Evolutionary conservation across 1,140 invertebrate genomes (phyloP), one percentile per base, ranked within the genome.

Genomic region (Carcinoscorpius rotundicauda): DNA sequence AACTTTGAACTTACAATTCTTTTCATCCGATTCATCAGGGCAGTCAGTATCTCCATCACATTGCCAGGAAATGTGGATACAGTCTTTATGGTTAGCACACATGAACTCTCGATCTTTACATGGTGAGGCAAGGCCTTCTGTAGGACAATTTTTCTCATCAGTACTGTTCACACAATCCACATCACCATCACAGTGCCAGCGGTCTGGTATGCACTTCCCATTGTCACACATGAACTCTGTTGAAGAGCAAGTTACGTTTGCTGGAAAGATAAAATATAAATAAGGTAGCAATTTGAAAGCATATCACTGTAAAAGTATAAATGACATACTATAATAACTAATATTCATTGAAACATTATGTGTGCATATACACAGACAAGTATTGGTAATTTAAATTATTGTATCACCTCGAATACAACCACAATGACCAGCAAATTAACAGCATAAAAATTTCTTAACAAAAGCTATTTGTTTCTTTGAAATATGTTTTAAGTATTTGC

Each of bases 171-270:
- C 55, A 76, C 96, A 99, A 76, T 99, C 95, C 48, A 52, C 49
- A 52, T 61, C 60, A 52, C 60, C 60, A 73, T 94, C 93, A 73
- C 92, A 95, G 3, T 93, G 88, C 78, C 84, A 88, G 0, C 84
- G 77, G 79, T 84, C 83, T 0, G 90, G 86, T 61, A 95, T 94
- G 71, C 92, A 95, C 6, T 93, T 82, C 0, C 91, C 89, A 75
- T 97, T 98, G 51, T 89, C 89, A 75, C 95, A 98, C 52, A 87
- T 84, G 77, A 98, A 98, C 74, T 98, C 94, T 59, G 87, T 87
- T 0, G 85, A 78, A 64, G 86, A 85, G 72, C 92, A 96, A 0
- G 91, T 94, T 0, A 92, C 85, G 75, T 95, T 93, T 1, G 49
- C 83, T 61, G 9, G 48, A 51, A 60, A 97, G 29, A 29, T 29